Percentiles rank a stretch among this genome's conserved stretches.
phyloP scores from a whole-genome alignment of 2,888 invertebrate genomes.

The Drosophila greeni region DNA sequence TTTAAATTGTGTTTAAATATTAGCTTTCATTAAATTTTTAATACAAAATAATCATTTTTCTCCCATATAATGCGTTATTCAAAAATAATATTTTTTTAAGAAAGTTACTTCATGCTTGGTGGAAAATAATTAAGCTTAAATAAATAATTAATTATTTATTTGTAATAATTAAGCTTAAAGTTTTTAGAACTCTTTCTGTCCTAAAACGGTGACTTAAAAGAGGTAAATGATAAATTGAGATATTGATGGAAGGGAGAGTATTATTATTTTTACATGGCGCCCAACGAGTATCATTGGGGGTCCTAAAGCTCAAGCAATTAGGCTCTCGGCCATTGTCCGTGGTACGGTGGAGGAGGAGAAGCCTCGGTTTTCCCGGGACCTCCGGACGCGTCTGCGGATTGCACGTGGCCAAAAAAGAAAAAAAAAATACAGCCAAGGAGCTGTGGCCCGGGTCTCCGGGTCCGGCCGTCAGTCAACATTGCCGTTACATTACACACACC shows the following conservation, averaged over 20 bases:
- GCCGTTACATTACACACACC: slow-evolving; percentile 18
- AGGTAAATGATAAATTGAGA: neutral
- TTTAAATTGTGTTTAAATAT: too few species aligned
- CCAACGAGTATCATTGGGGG: neutral
- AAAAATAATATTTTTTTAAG: too few species aligned
- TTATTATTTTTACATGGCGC: neutral
- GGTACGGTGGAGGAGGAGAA: neutral
- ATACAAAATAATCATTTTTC: too few species aligned
- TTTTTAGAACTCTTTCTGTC: too few species aligned
- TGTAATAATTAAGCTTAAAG: neutral
- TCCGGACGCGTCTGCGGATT: slow-evolving; percentile 11
- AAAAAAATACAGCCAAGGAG: neutral
- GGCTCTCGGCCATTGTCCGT: neutral
- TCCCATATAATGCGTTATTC: too few species aligned
- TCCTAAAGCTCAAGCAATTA: slow-evolving; percentile 6
- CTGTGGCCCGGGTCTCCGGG: slow-evolving; percentile 23
- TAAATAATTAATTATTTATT: neutral
- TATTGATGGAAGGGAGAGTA: neutral
- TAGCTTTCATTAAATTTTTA: too few species aligned
- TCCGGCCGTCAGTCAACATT: slow-evolving; percentile 26
- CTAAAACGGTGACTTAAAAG: neutral
- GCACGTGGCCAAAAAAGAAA: slow-evolving; percentile 24
- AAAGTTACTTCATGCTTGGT: too few species aligned
- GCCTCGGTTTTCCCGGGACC: slow-evolving; percentile 16
- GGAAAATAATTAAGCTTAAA: too few species aligned